A percentile compares a stretch with the other conserved stretches of the same genome.
These are phyloP conservation scores for Dipodomys merriami DNA, from an alignment of 2,113 vertebrate species.

Conservation along the genomic window DNA sequence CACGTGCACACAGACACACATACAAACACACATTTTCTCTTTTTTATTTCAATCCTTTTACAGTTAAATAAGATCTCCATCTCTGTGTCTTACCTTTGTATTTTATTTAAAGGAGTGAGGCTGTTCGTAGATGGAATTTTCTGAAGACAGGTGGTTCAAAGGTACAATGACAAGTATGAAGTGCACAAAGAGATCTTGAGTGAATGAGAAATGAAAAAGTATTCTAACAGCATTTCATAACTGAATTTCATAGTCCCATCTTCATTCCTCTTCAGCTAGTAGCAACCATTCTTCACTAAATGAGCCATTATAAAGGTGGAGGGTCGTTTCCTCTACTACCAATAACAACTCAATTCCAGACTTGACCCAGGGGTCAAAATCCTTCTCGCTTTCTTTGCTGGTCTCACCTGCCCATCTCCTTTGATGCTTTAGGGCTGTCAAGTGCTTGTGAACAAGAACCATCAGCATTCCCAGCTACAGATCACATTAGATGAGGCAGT, in stretches of 20 bases:
- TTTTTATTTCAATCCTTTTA: neutral
- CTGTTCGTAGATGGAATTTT: neutral
- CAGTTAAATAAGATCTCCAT: neutral
- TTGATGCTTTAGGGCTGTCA: neutral
- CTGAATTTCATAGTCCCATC: neutral
- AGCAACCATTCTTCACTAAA: neutral
- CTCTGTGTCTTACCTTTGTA: neutral
- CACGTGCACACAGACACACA: neutral
- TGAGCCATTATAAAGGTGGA: neutral
- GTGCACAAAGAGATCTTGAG: neutral
- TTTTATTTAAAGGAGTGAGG: neutral
- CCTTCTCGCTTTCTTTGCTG: neutral
- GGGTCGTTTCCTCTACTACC: accelerated
- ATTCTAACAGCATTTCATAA: neutral
- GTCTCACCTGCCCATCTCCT: neutral
- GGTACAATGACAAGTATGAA: neutral
- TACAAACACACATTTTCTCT: neutral
- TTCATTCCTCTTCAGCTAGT: neutral
- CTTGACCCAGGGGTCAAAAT: neutral
- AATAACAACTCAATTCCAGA: neutral
- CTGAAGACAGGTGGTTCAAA: neutral
- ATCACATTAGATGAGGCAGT: neutral
- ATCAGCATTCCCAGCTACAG: neutral
- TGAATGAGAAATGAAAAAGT: neutral
- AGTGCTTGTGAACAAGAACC: neutral